phyloP scores from a whole-genome alignment of 1,140 invertebrate species.

The Ceratosolen fusciceps region DNA sequence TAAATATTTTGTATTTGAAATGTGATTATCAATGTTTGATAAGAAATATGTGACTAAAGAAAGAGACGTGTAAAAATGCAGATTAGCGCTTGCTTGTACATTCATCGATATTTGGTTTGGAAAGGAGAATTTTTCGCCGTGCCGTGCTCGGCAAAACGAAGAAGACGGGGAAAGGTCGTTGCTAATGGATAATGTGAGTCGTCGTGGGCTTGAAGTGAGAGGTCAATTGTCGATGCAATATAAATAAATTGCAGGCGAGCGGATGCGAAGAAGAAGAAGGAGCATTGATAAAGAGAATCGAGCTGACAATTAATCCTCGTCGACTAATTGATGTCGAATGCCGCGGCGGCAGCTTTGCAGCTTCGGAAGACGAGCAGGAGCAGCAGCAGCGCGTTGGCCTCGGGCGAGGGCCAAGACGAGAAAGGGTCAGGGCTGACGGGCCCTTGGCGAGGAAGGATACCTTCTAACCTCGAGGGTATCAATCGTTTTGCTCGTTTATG shows the following conservation, averaged over 20 bases:
- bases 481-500: not conserved
- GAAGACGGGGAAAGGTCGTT: too few relatives aligned
- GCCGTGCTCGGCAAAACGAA: not conserved
- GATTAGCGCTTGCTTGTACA: not conserved
- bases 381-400: too few relatives aligned
- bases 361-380: too few relatives aligned
- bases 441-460: not conserved
- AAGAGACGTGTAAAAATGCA: not conserved
- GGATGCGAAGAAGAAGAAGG: too few relatives aligned
- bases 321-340: too few relatives aligned
- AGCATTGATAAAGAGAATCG: too few relatives aligned
- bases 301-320: too few relatives aligned
- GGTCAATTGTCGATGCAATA: not conserved
- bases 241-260: not conserved
- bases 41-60: slow-evolving; percentile 28
- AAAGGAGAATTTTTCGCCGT: not conserved
- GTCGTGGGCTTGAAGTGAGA: not conserved
- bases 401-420: not conserved
- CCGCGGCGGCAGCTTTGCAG: too few relatives aligned
- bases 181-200: too few relatives aligned
- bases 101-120: not conserved
- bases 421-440: not conserved
- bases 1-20: slow-evolving; percentile 30
- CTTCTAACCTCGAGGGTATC: slow-evolving; percentile 1
- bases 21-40: slow-evolving; percentile 36